Evolutionary conservation across 2,888 invertebrate genomes (phyloP), one percentile per base, ranked within the genome.

Genomic region (Eilema caniola): DNA sequence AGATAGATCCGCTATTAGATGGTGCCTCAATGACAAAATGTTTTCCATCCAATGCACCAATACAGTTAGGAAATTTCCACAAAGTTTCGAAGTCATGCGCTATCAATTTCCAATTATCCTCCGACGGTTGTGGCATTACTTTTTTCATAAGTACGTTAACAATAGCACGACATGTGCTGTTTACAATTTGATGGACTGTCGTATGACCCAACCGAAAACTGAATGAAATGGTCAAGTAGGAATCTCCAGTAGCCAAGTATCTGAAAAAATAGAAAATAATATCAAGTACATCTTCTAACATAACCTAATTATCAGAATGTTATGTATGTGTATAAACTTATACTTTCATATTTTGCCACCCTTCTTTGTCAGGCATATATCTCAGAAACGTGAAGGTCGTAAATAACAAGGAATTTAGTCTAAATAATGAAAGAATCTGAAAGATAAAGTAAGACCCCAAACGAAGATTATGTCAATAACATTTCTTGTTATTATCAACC

Each of bases 21-120:
- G 85, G 75, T 20, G 69, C 70, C 71, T 72, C 64, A 62, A 82
- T 80, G 41, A 71, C 20, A 20, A 81, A 68, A 59, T 79, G 78
- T 59, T 81, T 81, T n/a, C 81, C 78, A 70, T 77, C 81, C 3
- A 81, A 24, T 59, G 73, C 66, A 62, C 76, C 79, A n/a, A 74
- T 25, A 31, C 78, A 78, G 75, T 80, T 78, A 10, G 61, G 61
- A 31, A 61, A 61, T 25, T 61, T 61, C 31, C 31, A 31, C 12
- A 12, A 24, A 74, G 73, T 59, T 41, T 53, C 41, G 24, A 64
- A 64, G 20, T 47, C 47, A 24, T 47, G 2, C 14, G 25, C 63
- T 24, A 41, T 64, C 3, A 25, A 14, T 61, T 20, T 16, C 61
- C 61, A 61, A 7, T 31, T 8, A 31, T 61, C 20, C 25, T 61